phyloP scores from a whole-genome alignment of 2,113 vertebrate genomes.

The Damaliscus lunatus region DNA sequence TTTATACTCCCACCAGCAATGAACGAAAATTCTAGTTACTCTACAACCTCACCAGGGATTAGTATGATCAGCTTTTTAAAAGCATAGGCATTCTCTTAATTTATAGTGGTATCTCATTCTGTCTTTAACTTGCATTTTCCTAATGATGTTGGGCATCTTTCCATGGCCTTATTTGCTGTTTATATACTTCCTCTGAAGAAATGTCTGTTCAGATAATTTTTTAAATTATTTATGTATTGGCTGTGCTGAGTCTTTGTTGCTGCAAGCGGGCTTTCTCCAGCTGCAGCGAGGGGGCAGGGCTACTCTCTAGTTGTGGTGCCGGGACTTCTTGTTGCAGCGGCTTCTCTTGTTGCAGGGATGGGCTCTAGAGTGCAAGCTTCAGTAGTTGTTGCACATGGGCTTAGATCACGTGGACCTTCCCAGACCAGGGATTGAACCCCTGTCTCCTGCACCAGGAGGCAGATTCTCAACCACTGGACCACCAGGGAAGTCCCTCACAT shows the following conservation, averaged over 20 bases:
- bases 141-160: neutral
- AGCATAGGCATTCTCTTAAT: neutral
- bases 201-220: neutral
- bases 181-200: neutral
- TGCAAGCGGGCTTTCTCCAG: neutral
- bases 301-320: neutral
- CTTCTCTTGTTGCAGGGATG: neutral
- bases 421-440: neutral
- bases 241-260: neutral
- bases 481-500: neutral
- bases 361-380: neutral
- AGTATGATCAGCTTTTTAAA: neutral
- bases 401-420: neutral
- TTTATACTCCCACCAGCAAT: neutral
- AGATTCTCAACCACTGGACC: neutral
- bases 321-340: neutral
- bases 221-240: neutral
- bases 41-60: neutral
- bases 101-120: neutral
- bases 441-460: neutral
- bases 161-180: neutral
- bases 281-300: rapidly evolving
- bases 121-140: neutral
- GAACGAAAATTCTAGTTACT: neutral
- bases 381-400: neutral